These are phyloP conservation scores for Anabacerthia variegaticeps DNA, from an alignment of 2,797 vertebrate species.

Conservation along the genomic window DNA sequence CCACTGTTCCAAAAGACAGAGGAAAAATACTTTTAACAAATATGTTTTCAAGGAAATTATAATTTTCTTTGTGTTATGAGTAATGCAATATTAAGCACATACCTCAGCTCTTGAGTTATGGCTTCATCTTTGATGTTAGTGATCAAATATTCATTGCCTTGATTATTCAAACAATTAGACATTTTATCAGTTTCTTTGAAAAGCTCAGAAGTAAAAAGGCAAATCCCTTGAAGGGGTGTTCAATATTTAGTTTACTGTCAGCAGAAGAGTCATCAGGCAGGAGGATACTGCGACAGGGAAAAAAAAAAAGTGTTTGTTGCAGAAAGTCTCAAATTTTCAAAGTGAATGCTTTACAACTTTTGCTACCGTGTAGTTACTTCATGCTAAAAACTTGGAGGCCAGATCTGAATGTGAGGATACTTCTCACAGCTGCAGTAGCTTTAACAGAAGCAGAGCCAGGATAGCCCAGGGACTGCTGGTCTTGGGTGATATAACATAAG, in stretches of 20 bases:
- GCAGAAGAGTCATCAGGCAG: not conserved
- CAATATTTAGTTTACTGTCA: constrained; percentile 51
- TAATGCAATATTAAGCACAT: constrained; percentile 13
- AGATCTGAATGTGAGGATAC: not conserved
- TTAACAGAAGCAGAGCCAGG: not conserved
- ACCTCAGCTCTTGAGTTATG: not conserved
- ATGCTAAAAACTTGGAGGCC: not conserved
- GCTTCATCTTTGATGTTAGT: constrained; percentile 28
- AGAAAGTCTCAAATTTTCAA: not conserved
- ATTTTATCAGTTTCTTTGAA: constrained; percentile 40
- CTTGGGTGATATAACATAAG: not conserved
- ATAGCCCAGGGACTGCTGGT: not conserved
- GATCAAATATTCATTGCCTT: constrained; percentile 57
- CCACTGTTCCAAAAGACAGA: not conserved
- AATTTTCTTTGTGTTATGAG: not conserved
- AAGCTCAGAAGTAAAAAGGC: not conserved
- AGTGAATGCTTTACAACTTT: not conserved
- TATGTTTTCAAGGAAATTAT: not conserved
- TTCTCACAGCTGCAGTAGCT: not conserved
- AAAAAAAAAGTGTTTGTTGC: not conserved
- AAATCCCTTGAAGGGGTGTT: constrained; percentile 8
- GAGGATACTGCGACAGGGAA: not conserved
- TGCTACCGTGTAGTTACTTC: not conserved
- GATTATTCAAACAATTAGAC: constrained; percentile 61
- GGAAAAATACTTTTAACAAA: not conserved